These are phyloP conservation scores for Prochilodus magdalenae DNA, from an alignment of 2,113 vertebrate species.

Conservation along the genomic window DNA sequence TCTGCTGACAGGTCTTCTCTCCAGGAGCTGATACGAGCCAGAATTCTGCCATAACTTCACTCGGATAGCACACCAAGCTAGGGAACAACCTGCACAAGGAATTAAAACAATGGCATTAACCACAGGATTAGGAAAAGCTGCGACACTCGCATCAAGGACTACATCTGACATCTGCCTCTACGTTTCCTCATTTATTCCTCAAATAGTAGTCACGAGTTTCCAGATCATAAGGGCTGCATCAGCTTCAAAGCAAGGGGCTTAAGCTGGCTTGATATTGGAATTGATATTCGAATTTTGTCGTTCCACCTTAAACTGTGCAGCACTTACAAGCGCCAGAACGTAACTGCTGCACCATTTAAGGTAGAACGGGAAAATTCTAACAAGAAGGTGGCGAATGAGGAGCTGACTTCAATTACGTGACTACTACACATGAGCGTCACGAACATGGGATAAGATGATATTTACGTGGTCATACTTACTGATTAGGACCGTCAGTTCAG, in stretches of 20 bases:
- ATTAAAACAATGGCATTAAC: neutral
- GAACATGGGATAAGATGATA: neutral
- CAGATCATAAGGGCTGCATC: neutral
- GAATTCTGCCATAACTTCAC: constrained; percentile 91
- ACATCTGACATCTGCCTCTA: neutral
- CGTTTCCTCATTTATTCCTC: constrained; percentile 24
- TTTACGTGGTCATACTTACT: constrained; percentile 12
- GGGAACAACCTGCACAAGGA: neutral
- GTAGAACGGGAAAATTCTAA: no score
- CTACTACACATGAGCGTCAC: neutral
- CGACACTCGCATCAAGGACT: neutral
- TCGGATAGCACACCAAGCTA: neutral
- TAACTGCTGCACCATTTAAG: no score
- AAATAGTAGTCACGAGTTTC: constrained; percentile 34
- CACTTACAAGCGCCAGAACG: no score
- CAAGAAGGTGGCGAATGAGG: no score
- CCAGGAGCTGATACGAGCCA: constrained; percentile 99
- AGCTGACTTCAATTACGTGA: neutral
- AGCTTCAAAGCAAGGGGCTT: neutral
- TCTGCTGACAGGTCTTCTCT: constrained; percentile 98
- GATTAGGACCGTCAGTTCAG: neutral
- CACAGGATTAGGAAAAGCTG: neutral
- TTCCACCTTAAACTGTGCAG: no score
- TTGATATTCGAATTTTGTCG: no score
- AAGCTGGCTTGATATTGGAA: no score